phyloP scores from a whole-genome alignment of 2,113 vertebrate genomes.

The Plectropomus leopardus region DNA sequence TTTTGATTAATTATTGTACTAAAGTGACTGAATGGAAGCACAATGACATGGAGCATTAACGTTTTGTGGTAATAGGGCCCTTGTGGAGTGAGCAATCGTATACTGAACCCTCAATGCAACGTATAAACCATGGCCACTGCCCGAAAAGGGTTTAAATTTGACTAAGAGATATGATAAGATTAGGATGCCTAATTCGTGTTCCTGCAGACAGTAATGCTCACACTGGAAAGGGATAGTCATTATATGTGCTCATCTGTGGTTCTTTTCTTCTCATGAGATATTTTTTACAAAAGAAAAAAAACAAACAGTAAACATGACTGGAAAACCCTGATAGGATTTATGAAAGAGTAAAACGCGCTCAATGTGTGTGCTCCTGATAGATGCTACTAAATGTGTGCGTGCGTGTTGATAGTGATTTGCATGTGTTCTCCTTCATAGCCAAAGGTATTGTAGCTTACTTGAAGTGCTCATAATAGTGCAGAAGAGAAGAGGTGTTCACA shows the following conservation, averaged over 20 bases:
- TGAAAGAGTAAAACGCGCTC: neutral
- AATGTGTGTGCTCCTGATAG: neutral
- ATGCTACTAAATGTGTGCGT: neutral
- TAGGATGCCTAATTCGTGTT: neutral
- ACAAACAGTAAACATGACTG: constrained; percentile 23
- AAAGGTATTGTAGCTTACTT: neutral
- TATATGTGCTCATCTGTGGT: neutral
- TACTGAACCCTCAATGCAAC: constrained; percentile 25
- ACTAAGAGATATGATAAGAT: neutral
- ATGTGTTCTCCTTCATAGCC: neutral
- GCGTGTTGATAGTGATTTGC: neutral
- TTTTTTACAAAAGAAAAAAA: too few species aligned
- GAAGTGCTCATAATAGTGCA: too few species aligned
- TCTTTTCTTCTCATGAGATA: neutral
- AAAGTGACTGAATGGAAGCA: constrained; percentile 75
- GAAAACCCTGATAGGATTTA: neutral
- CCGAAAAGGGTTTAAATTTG: constrained; percentile 12
- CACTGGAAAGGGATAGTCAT: neutral
- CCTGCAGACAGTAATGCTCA: constrained; percentile 18
- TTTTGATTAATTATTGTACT: constrained; percentile 85
- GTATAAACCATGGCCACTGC: constrained; percentile 4
- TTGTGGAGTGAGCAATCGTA: constrained; percentile 40
- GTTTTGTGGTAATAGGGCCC: constrained; percentile 67
- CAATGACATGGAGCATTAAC: constrained; percentile 68
- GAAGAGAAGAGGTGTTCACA: too few species aligned